Percentiles rank a stretch among this genome's conserved stretches.
Evolutionary conservation across 1,140 invertebrate genomes (phyloP).

Genomic region (Tetramorium alpestre): DNA sequence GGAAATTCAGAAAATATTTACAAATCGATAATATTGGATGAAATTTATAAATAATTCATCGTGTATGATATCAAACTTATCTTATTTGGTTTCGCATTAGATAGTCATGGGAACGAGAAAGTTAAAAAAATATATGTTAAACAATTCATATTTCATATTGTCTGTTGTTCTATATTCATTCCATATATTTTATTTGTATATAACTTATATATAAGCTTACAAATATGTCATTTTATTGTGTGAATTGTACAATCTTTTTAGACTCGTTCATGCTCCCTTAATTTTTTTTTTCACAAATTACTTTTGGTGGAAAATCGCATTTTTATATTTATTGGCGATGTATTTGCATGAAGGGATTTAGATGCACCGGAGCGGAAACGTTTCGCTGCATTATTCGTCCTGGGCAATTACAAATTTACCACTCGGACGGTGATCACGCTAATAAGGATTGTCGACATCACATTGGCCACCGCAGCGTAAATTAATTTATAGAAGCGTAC

Average conservation of each 20-base stretch:
- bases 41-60: constrained; percentile 3
- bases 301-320: neutral
- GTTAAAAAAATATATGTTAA: neutral
- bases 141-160: neutral
- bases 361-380: neutral
- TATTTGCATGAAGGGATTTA: constrained; percentile 9
- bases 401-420: constrained; percentile 19
- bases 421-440: constrained; percentile 15
- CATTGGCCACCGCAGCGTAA: constrained; percentile 27
- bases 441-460: constrained; percentile 43
- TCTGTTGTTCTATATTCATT: neutral
- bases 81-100: neutral
- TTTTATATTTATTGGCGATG: neutral
- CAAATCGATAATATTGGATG: neutral
- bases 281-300: neutral
- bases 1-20: neutral
- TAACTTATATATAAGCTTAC: neutral
- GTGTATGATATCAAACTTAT: neutral
- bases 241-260: neutral
- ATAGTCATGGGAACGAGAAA: neutral
- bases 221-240: neutral
- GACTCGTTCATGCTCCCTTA: neutral
- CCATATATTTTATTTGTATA: neutral
- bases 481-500: constrained; percentile 34
- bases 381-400: constrained; percentile 32